A percentile compares a stretch with the other conserved stretches of the same genome.
Conservation (phyloP, 2,888 invertebrate genomes). For the Amiota minor region DNA sequence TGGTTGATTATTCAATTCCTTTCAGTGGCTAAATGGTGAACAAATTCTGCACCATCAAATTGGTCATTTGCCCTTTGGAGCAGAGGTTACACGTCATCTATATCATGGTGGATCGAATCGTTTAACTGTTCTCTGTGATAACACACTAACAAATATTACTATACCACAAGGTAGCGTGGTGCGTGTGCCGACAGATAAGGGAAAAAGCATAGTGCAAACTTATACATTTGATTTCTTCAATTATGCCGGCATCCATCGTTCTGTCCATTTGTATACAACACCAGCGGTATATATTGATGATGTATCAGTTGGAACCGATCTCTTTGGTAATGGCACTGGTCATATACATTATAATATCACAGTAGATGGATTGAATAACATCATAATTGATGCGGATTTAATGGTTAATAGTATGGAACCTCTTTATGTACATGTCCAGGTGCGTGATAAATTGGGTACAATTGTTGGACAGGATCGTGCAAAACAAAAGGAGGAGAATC, state of each 20-base stretch:
- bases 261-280: slow-evolving; percentile 91
- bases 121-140: slow-evolving; percentile 94
- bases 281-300: slow-evolving; percentile 88
- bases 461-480: slow-evolving; percentile 76
- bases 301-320: slow-evolving; percentile 83
- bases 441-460: slow-evolving; percentile 75
- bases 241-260: slow-evolving; percentile 96
- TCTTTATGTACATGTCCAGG: slow-evolving; percentile 68
- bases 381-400: slow-evolving; percentile 48
- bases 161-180: slow-evolving; percentile 88
- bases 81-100: slow-evolving; percentile 82
- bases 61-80: slow-evolving; percentile 96
- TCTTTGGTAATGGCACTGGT: slow-evolving; percentile 78
- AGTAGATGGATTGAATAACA: slow-evolving; percentile 62
- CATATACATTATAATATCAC: slow-evolving; percentile 64
- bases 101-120: slow-evolving; percentile 82
- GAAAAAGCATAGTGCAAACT: slow-evolving; percentile 79
- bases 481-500: slow-evolving; percentile 59
- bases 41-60: slow-evolving; percentile 87
- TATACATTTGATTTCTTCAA: slow-evolving; percentile 98
- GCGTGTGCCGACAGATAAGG: slow-evolving; percentile 77
- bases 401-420: slow-evolving; percentile 31
- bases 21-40: slow-evolving; percentile 91
- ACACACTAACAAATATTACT: slow-evolving; percentile 87
- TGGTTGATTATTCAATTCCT: slow-evolving; percentile 10